These are phyloP conservation scores for Ryuthela nishihirai DNA, from an alignment of 2,888 invertebrate species.

Conservation along the genomic window DNA sequence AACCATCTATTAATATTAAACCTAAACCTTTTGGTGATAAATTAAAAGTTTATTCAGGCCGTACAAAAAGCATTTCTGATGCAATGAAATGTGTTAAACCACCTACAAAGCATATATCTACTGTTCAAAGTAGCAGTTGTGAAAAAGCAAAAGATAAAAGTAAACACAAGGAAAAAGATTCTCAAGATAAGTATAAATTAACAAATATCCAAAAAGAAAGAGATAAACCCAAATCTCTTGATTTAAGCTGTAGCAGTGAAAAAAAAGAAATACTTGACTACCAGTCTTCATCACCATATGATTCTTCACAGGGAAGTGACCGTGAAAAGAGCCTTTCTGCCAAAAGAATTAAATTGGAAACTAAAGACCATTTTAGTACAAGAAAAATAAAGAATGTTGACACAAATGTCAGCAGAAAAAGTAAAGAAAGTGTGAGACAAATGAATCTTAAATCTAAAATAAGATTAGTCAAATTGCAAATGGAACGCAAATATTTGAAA, in stretches of 20 bases:
- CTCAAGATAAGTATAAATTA: not conserved
- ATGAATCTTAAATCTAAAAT: not conserved
- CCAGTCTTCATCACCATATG: slow-evolving; percentile 24
- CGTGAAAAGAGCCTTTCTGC: slow-evolving; percentile 4
- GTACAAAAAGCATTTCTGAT: too few species aligned
- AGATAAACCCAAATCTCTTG: too few species aligned
- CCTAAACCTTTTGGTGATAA: not conserved
- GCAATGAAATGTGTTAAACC: not conserved
- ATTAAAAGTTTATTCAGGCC: not conserved
- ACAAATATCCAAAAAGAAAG: too few species aligned
- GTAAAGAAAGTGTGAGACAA: slow-evolving; percentile 4
- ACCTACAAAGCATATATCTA: not conserved
- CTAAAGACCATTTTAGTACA: slow-evolving; percentile 20
- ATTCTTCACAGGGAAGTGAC: slow-evolving; percentile 30
- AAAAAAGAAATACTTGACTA: slow-evolving; percentile 3
- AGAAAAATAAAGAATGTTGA: not conserved
- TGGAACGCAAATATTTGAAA: too few species aligned
- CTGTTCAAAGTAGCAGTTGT: not conserved
- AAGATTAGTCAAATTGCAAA: not conserved
- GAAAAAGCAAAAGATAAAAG: not conserved
- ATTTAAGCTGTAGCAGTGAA: not conserved
- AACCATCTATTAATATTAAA: not conserved
- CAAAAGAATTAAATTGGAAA: slow-evolving; percentile 4
- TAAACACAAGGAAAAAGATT: not conserved
- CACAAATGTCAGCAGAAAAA: not conserved